Conservation (phyloP, 2,888 invertebrate genomes). For the Seira ritae region DNA sequence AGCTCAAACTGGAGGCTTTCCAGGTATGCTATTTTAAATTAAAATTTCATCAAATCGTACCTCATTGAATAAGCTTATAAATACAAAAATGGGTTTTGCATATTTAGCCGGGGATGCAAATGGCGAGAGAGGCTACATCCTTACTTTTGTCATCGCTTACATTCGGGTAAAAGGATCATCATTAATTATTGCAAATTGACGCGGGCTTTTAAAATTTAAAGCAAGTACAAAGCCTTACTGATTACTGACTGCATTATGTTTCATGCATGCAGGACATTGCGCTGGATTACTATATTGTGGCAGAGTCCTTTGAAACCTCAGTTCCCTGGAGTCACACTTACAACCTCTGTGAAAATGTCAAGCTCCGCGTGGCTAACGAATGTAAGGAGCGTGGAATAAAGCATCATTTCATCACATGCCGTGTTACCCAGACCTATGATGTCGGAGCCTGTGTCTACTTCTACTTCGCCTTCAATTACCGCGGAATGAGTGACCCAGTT, state of each 20-base stretch:
- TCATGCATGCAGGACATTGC: constrained; percentile 94
- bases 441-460: constrained; percentile 97
- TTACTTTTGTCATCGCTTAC: constrained; percentile 99
- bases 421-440: constrained; percentile 98
- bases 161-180: constrained; percentile 89
- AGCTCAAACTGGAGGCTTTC: constrained; percentile 85
- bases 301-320: constrained; percentile 99
- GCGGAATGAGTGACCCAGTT: constrained; percentile 82
- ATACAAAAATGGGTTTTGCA: too few relatives aligned
- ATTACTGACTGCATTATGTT: too few relatives aligned
- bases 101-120: constrained; percentile 91
- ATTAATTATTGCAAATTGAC: too few relatives aligned
- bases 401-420: constrained; percentile 84
- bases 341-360: constrained; percentile 91
- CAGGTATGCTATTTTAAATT: constrained; percentile 75
- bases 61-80: constrained; percentile 5
- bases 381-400: constrained; percentile 79
- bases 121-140: constrained; percentile 95
- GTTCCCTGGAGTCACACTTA: constrained; percentile 96
- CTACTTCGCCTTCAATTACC: constrained; percentile 90
- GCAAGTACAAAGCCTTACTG: too few relatives aligned
- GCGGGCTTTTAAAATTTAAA: too few relatives aligned
- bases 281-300: constrained; percentile 89
- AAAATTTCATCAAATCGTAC: not conserved
- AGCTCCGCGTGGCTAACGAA: constrained; percentile 83